Percentiles rank a stretch among this genome's conserved stretches.
Evolutionary conservation across 1,140 invertebrate species (phyloP).

Genomic region (Drosophila parvula): DNA sequence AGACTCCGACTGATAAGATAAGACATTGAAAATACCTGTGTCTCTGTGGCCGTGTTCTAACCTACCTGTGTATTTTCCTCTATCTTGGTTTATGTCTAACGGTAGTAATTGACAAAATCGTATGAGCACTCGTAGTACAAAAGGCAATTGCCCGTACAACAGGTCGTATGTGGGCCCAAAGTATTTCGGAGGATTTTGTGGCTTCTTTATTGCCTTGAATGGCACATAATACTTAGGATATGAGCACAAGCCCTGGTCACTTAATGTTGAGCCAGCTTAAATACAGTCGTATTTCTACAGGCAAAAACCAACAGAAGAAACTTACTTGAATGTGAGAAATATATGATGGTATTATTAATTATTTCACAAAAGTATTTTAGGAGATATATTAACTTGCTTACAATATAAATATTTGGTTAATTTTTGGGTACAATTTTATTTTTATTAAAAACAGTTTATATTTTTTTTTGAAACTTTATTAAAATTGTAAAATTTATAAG

Average conservation of each 20-base stretch:
- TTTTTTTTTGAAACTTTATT: neutral
- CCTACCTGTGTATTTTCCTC: conserved; percentile 6
- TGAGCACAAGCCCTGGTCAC: conserved; percentile 15
- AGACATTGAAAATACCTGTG: conserved; percentile 39
- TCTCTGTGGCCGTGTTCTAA: neutral
- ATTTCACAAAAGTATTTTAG: neutral
- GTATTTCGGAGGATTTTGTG: conserved; percentile 43
- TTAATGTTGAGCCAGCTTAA: conserved; percentile 20
- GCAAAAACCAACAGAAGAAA: neutral
- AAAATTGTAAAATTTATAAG: neutral
- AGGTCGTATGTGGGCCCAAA: conserved; percentile 63
- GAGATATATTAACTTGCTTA: too few relatives aligned
- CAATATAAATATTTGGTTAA: too few relatives aligned
- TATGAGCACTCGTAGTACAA: conserved; percentile 4
- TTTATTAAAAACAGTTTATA: neutral
- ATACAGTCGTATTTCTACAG: neutral
- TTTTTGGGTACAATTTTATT: neutral
- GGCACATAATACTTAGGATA: conserved; percentile 47
- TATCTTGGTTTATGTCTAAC: conserved; percentile 28
- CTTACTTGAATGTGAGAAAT: too few relatives aligned
- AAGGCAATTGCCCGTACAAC: conserved; percentile 55
- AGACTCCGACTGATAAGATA: conserved; percentile 67
- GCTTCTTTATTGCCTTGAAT: conserved; percentile 42
- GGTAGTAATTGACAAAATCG: conserved; percentile 38
- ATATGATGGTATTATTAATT: neutral